A percentile compares a stretch with the other conserved stretches of the same genome.
Evolutionary conservation across 2,113 vertebrate species (phyloP).

Genomic region (Zingel zingel): DNA sequence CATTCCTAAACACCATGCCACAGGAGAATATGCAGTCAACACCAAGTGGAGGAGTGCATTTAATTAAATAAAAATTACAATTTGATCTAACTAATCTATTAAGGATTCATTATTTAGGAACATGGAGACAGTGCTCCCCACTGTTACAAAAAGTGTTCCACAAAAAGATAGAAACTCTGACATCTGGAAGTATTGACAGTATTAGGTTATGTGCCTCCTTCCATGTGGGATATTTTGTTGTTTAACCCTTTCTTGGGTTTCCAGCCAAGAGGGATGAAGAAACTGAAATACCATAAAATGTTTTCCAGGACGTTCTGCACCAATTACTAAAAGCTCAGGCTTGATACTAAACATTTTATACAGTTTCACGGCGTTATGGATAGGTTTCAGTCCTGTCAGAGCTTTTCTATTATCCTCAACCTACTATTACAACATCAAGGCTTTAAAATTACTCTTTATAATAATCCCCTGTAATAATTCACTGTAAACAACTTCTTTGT

Average conservation of each 20-base stretch:
- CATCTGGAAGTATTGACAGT: conserved; percentile 48
- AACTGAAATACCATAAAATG: conserved; percentile 29
- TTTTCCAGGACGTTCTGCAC: conserved; percentile 27
- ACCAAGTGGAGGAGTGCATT: neutral
- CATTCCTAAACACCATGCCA: conserved; percentile 86
- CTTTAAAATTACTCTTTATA: neutral
- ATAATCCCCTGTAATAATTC: neutral
- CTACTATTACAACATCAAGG: neutral
- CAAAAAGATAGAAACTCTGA: conserved; percentile 9
- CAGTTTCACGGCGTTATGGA: neutral
- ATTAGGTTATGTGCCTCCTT: conserved; percentile 20
- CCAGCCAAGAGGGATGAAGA: neutral
- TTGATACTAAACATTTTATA: neutral
- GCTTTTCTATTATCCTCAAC: neutral
- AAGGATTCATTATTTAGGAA: neutral
- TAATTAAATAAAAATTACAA: neutral
- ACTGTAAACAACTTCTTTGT: neutral
- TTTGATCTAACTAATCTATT: neutral
- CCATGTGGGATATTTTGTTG: conserved; percentile 14
- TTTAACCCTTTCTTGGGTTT: conserved; percentile 25
- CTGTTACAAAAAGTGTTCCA: neutral
- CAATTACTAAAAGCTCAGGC: conserved; percentile 14
- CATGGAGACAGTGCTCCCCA: neutral
- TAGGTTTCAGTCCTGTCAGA: neutral
- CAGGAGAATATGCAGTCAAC: neutral